These are phyloP conservation scores for Camponotus vicinus DNA, from an alignment of 1,140 invertebrate genomes.

Conservation along the genomic window DNA sequence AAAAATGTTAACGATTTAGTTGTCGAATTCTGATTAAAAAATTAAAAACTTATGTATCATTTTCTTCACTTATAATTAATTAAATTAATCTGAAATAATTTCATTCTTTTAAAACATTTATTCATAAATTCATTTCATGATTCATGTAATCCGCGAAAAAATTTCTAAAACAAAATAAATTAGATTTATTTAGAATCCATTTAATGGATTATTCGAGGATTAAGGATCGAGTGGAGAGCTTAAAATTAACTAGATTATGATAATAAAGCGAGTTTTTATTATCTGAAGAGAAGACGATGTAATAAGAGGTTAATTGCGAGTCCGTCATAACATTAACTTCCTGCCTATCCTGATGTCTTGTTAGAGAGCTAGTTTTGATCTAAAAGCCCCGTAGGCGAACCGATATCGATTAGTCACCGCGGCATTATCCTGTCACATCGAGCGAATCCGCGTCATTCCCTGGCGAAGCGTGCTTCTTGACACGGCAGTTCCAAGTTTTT, in stretches of 20 bases:
- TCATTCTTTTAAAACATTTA: conserved; percentile 11
- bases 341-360: not conserved
- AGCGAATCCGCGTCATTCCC: conserved; percentile 51
- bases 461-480: conserved; percentile 49
- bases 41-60: not conserved
- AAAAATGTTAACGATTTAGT: conserved; percentile 22
- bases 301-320: not conserved
- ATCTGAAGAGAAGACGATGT: not conserved
- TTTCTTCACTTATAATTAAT: not conserved
- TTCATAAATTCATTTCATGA: not conserved
- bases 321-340: not conserved
- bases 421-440: conserved; percentile 57
- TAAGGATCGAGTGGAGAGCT: not conserved
- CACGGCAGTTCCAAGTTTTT: conserved; percentile 71
- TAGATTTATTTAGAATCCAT: not conserved
- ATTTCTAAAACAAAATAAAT: not conserved
- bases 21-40: conserved; percentile 5
- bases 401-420: conserved; percentile 42
- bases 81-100: conserved; percentile 2
- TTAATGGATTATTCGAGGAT: not conserved
- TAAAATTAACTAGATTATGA: not conserved
- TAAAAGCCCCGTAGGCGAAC: conserved; percentile 20
- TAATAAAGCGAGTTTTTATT: not conserved
- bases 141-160: not conserved
- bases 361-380: conserved; percentile 40